These are phyloP conservation scores for Acipenser transmontanus DNA, from an alignment of 2,797 vertebrate genomes.

Conservation along the genomic window DNA sequence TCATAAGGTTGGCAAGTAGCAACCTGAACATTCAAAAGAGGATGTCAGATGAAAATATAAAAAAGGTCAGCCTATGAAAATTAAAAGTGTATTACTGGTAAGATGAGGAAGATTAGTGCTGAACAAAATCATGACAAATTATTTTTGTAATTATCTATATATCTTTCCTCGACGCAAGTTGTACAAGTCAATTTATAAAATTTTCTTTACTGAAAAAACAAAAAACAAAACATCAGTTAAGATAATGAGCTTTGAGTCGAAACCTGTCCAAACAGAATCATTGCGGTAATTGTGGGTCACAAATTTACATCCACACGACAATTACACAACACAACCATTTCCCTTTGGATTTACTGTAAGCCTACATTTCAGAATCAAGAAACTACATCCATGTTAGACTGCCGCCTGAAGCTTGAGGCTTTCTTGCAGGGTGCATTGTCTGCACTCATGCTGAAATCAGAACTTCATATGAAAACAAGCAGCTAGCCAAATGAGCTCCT, in stretches of 20 bases:
- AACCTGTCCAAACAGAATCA: slow-evolving; percentile 12
- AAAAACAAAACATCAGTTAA: not conserved
- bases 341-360: slow-evolving; percentile 48
- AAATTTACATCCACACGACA: slow-evolving; percentile 15
- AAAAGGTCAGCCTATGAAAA: not conserved
- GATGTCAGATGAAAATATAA: not conserved
- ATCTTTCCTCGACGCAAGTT: not conserved
- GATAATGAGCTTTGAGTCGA: not conserved
- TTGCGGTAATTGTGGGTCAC: slow-evolving; percentile 2
- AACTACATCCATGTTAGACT: slow-evolving; percentile 52
- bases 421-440: not conserved
- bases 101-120: not conserved
- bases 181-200: not conserved
- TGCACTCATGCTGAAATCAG: slow-evolving; percentile 3
- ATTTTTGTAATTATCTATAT: not conserved
- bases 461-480: not conserved
- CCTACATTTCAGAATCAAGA: slow-evolving; percentile 54
- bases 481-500: not conserved
- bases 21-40: not conserved
- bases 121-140: not conserved
- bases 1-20: not conserved
- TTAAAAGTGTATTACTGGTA: not conserved
- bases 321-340: slow-evolving; percentile 51
- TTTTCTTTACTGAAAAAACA: not conserved
- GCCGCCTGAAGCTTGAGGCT: slow-evolving; percentile 28